Percentiles rank a stretch among this genome's conserved stretches.
Conservation (phyloP, 2,888 invertebrate genomes). For the Rhaphigaster nebulosa region DNA sequence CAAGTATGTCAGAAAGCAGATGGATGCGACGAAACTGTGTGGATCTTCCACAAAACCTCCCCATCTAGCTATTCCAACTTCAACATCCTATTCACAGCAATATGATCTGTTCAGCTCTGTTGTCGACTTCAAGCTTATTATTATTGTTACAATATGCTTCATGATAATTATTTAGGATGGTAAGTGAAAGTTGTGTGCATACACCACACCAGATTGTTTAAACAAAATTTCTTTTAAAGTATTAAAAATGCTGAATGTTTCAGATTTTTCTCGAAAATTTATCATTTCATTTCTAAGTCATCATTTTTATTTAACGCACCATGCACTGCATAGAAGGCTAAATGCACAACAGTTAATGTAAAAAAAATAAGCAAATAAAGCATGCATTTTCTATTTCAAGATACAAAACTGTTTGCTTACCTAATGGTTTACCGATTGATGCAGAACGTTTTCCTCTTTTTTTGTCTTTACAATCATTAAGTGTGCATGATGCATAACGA, state of each 20-base stretch:
- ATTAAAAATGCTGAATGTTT: not conserved
- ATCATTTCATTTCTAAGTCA: not conserved
- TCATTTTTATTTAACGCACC: not conserved
- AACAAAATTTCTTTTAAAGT: not conserved
- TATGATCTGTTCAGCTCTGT: no score
- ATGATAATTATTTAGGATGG: no score
- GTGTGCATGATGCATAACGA: conserved; percentile 51
- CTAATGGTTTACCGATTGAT: conserved; percentile 28
- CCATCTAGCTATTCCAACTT: no score
- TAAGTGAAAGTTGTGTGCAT: no score
- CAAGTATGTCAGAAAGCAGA: no score
- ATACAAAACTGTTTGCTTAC: not conserved
- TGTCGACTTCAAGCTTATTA: no score
- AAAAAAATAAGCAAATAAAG: not conserved
- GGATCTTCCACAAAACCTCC: no score
- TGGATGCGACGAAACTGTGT: no score
- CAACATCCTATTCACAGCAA: no score
- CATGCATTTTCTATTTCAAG: not conserved
- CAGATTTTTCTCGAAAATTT: not conserved
- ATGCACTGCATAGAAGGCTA: no score
- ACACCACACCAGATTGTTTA: no score
- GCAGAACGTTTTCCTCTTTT: not conserved
- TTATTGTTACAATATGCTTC: no score
- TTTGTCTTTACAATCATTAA: conserved; percentile 35
- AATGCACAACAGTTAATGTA: not conserved